These are phyloP conservation scores for Gallinago undulata DNA, from an alignment of 2,113 vertebrate genomes.

Conservation along the genomic window DNA sequence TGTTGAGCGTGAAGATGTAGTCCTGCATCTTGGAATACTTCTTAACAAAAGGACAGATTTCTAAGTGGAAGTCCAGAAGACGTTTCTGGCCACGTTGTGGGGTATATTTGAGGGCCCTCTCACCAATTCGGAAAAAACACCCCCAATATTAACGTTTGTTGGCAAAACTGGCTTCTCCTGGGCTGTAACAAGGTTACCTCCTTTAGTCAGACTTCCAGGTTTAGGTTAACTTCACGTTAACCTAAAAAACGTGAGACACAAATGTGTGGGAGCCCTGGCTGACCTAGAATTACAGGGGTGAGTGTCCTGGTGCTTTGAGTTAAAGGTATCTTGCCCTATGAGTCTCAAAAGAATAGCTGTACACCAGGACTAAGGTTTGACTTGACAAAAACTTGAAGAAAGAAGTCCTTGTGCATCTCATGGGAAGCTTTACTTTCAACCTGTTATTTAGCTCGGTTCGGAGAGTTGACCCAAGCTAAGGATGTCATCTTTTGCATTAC, in stretches of 20 bases:
- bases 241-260: background rate
- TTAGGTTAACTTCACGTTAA: background rate
- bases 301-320: background rate
- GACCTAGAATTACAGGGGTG: background rate
- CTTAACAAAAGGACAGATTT: background rate
- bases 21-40: background rate
- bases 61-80: background rate
- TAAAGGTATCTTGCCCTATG: background rate
- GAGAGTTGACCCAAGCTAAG: background rate
- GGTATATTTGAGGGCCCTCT: background rate
- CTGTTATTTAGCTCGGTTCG: background rate
- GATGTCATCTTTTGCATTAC: background rate
- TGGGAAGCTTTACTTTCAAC: background rate
- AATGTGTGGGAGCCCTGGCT: background rate
- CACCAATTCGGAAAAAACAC: background rate
- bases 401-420: accelerated
- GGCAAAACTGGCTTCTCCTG: background rate
- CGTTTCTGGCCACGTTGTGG: background rate
- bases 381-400: background rate
- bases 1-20: background rate
- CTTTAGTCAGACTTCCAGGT: background rate
- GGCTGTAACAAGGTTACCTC: background rate
- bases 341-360: background rate
- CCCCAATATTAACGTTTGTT: background rate
- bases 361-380: background rate